Evolutionary conservation across 92 coral and sea anemone genomes (phyloP).

Genomic region (Desmophyllum pertusum): DNA sequence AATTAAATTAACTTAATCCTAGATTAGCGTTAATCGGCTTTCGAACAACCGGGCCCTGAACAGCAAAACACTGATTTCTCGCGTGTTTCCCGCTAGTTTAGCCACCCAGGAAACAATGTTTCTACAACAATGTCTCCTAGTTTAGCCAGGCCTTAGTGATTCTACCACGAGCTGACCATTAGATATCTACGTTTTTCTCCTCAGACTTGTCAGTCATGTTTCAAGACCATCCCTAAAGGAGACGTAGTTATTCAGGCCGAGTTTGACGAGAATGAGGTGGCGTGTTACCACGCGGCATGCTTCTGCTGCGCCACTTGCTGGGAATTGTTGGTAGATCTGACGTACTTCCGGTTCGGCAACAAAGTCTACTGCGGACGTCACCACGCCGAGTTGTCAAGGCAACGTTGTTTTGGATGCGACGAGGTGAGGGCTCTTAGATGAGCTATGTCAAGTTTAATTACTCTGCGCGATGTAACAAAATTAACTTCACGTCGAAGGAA

Average conservation of each 20-base stretch:
- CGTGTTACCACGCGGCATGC: constrained; percentile 92
- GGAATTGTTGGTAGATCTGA: constrained; percentile 85
- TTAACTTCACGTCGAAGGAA: background rate
- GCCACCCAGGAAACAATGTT: too few relatives aligned
- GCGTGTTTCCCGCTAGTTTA: too few relatives aligned
- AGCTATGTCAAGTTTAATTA: background rate
- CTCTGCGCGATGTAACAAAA: background rate
- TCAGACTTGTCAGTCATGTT: constrained; percentile 80
- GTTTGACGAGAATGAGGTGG: constrained; percentile 62
- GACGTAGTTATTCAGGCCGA: constrained; percentile 82
- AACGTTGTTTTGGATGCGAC: constrained; percentile 97
- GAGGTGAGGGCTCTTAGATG: constrained; percentile 82
- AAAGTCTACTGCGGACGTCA: constrained; percentile 97
- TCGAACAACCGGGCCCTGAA: too few relatives aligned
- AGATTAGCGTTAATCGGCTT: too few relatives aligned
- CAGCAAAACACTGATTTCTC: too few relatives aligned
- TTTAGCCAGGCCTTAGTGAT: too few relatives aligned
- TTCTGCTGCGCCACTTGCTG: constrained; percentile 90
- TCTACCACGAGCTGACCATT: background rate
- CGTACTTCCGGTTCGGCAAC: constrained; percentile 81
- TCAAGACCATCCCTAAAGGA: constrained; percentile 76
- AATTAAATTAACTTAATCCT: too few relatives aligned
- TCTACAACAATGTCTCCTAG: too few relatives aligned
- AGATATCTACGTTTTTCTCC: background rate
- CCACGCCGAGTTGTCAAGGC: constrained; percentile 89